Evolutionary conservation across 2,113 vertebrate genomes (phyloP).

Genomic region (Struthidea cinerea): DNA sequence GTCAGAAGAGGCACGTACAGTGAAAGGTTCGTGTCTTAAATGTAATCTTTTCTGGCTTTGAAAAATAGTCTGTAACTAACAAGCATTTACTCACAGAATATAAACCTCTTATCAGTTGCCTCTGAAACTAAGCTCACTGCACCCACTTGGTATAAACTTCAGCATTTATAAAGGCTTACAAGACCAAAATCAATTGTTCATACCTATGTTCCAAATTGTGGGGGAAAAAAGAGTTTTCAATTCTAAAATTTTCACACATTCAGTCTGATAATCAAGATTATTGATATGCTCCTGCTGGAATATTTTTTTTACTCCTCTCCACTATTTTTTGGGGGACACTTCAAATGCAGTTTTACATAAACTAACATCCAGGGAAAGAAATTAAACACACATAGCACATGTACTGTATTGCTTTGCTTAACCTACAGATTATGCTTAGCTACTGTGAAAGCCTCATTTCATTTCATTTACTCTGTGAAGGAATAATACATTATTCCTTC

Average conservation of each 20-base stretch:
- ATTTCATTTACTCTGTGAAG: not conserved
- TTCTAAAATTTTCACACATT: not conserved
- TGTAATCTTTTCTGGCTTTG: not conserved
- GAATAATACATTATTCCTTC: not conserved
- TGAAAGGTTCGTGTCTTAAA: not conserved
- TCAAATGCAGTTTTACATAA: not conserved
- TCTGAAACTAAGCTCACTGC: not conserved
- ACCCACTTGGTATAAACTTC: not conserved
- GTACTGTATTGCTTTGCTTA: not conserved
- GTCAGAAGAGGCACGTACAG: not conserved
- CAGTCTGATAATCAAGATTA: not conserved
- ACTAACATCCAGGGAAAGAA: not conserved
- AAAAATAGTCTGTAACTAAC: not conserved
- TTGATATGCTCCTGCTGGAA: not conserved
- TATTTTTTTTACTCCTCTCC: not conserved
- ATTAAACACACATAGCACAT: not conserved
- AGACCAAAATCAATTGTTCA: not conserved
- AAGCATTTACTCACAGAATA: not conserved
- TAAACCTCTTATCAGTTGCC: not conserved
- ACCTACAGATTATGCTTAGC: not conserved
- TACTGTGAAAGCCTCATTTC: not conserved
- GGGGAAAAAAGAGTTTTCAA: not conserved
- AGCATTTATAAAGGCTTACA: not conserved
- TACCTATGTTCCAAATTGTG: not conserved
- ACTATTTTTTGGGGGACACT: not conserved